Base-by-base conservation (phyloP, 2,113 vertebrate species). In the Ageneiosus marmoratus region DNA sequence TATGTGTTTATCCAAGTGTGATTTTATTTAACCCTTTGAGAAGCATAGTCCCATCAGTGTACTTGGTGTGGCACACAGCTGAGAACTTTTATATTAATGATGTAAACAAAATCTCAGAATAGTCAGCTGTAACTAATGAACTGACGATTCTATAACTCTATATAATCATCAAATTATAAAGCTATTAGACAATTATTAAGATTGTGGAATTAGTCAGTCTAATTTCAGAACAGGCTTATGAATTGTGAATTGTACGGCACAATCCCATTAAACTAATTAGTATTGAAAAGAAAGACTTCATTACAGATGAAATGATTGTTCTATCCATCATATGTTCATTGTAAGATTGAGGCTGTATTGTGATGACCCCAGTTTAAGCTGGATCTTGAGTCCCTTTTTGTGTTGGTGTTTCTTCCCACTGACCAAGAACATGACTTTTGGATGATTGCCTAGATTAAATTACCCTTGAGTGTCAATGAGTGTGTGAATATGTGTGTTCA, bases 1-100 rank as follows among this genome's bases (percentile, higher is more conserved):
- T 46, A 58, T 44, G 51, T 79, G 82, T 79, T 70, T 72, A 79
- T 72, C 27, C 63, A 73, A 48, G 76, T 79, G 82, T 41, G 53
- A 84, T 58, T 60, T 58, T 46, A 79, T 78, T 79, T 72, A 78
- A 70, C 75, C 62, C 51, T 83, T 78, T 11, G 37, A 70, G 50
- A 22, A 69, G 74, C 27, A 2, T 29, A 24, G 50, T 72, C 50
- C 18, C 60, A 20, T 55, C 16, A 56, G n/a, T 56, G 18, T 55
- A 51, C 48, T 24, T 74, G 53, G 37, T 24, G 6, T 8, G 3
- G 10, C 20, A 51, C 27, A 34, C 10, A 22, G 73, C 50, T 75
- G 29, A 53, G 50, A 51, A 51, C 27, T 34, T 75, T 75, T 11
- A 2, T 22, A 53, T 75, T 75, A 74, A 50, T 74, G 48, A 51